Evolutionary conservation across 2,888 invertebrate genomes (phyloP), one percentile per base, ranked within the genome.

Genomic region (Caenorhabditis sp.): DNA sequence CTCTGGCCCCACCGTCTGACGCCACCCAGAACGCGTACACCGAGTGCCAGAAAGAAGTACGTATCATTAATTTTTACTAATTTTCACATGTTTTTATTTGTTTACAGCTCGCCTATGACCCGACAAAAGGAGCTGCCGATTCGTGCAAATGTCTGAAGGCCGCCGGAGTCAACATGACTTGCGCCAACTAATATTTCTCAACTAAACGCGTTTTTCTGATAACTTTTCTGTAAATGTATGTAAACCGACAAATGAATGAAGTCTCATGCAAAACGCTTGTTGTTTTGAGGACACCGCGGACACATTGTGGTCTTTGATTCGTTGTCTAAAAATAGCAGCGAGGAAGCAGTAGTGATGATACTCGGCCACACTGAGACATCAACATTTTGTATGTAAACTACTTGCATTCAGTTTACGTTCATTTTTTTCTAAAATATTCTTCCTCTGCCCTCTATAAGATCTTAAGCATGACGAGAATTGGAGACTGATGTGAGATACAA

Each of bases 71-170:
- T 53, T 35, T 15, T 22, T 7, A 30, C 9, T 15, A 17, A 35
- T 32, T 7, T 20, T 27, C 39, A 35, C 39, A 13, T 43, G 32
- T 26, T n/a, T 7, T 6, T 15, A 9, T 55, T 11, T 4, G 7
- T 45, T 68, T 75, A 32, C 39, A 75, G 71, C 65, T 78, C 13
- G 62, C 48, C 41, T 77, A 61, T 45, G 79, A 84, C 43, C 82
- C 87, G 11, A 65, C 50, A 15, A 59, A 81, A 39, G 80, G 86
- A 39, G 80, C 87, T 55, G 79, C 80, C 45, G 80, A 77, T 9
- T 84, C 84, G 2, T 87, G 87, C 78, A 78, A 85, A 9, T 87
- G 87, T 65, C 62, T 87, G 48, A 81, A 86, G 50, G 71, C 46
- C 7, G 87, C 87, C 20, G 87, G 87, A 7, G 83, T 87, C 32